Evolutionary conservation across 2,113 vertebrate genomes (phyloP).

Genomic region (Fukomys damarensis): DNA sequence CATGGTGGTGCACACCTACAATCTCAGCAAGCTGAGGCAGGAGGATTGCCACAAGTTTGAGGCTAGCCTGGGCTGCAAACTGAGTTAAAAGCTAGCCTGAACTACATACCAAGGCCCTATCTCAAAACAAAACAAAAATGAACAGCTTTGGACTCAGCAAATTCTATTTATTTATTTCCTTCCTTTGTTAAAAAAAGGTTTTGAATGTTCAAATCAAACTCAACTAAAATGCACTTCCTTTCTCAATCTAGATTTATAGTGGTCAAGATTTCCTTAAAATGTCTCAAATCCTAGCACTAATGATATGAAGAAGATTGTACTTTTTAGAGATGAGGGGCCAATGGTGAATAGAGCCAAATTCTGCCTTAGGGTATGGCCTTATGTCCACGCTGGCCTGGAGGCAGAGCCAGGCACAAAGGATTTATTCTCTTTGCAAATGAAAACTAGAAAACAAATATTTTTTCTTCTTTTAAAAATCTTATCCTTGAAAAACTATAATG

Average conservation of each 20-base stretch:
- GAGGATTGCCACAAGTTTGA: neutral
- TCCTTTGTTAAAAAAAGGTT: slow-evolving; percentile 14
- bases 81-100: neutral
- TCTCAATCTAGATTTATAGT: neutral
- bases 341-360: neutral
- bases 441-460: slow-evolving; percentile 56
- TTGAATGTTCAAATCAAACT: slow-evolving; percentile 24
- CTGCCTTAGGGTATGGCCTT: slow-evolving; percentile 41
- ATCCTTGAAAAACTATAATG: no score
- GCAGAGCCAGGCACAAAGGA: slow-evolving; percentile 60
- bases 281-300: neutral
- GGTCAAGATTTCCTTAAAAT: neutral
- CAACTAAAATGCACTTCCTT: slow-evolving; percentile 38
- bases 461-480: slow-evolving; percentile 45
- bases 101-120: neutral
- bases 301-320: neutral
- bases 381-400: neutral
- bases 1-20: neutral
- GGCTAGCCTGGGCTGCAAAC: neutral
- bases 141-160: neutral
- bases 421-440: slow-evolving; percentile 59
- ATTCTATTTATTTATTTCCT: slow-evolving; percentile 19
- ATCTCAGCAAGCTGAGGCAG: neutral
- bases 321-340: neutral
- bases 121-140: neutral